These are phyloP conservation scores for Marisa cornuarietis DNA, from an alignment of 1,140 invertebrate genomes.

Conservation along the genomic window DNA sequence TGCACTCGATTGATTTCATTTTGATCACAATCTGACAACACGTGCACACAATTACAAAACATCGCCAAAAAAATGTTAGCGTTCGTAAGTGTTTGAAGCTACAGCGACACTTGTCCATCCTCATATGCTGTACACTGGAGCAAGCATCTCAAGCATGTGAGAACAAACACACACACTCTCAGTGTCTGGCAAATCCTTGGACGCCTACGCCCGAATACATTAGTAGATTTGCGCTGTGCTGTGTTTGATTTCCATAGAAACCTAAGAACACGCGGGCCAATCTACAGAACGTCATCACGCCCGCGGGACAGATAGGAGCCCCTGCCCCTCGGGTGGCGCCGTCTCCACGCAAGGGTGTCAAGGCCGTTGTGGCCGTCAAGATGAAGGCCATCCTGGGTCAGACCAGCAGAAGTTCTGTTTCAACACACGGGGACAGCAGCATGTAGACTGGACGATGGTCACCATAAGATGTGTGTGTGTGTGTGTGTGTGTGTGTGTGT, in stretches of 20 bases:
- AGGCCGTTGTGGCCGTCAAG: slow-evolving; percentile 2
- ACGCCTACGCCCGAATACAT: not conserved
- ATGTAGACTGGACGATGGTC: not conserved
- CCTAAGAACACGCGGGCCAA: slow-evolving; percentile 33
- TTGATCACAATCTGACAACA: too few relatives aligned
- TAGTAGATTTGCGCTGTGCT: not conserved
- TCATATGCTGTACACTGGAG: not conserved
- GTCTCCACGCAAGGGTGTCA: slow-evolving; percentile 28
- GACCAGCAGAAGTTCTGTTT: slow-evolving; percentile 25
- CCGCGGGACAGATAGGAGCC: slow-evolving; percentile 28
- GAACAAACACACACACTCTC: not conserved
- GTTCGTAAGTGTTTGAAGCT: too few relatives aligned
- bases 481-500: too few relatives aligned
- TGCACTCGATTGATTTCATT: not conserved
- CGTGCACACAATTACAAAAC: too few relatives aligned
- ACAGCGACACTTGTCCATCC: too few relatives aligned
- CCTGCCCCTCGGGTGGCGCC: slow-evolving; percentile 14
- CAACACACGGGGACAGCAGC: slow-evolving; percentile 18
- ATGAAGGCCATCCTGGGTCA: slow-evolving; percentile 7
- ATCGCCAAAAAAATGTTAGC: too few relatives aligned
- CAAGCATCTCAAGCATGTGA: not conserved
- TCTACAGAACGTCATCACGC: slow-evolving; percentile 46
- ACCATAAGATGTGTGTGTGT: too few relatives aligned
- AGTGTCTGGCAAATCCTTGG: too few relatives aligned
- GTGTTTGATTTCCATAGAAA: slow-evolving; percentile 20